Evolutionary conservation across 2,888 invertebrate species (phyloP), one percentile per base, ranked within the genome.

Genomic region (Xylocampa areola): DNA sequence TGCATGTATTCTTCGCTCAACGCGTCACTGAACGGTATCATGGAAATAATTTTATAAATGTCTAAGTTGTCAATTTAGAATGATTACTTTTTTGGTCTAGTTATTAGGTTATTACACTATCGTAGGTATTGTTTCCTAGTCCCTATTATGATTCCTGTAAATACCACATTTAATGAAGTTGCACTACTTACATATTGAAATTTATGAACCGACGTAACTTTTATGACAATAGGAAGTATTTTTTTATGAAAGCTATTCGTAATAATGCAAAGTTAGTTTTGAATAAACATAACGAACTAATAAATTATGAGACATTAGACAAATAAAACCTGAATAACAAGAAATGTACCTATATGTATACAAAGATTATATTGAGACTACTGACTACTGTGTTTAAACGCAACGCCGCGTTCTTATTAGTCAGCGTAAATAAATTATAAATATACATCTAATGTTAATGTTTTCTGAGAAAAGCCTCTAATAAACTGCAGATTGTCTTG

Each of bases 401-500:
- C n/a, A 45, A 48, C 33, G 60, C 37, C 45, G 27, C 2, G 21
- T 37, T 53, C 67, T 68, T 21, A 21, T n/a, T n/a, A 71, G 54
- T 65, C 68, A 71, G 51, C 47, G 69, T 54, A 66, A 72, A 72
- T 58, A 53, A 50, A 47, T 54, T 62, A 43, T 36, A 19, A 39
- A 47, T 47, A 45, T 55, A 44, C 55, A 64, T 53, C 57, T 51
- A 59, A 64, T 52, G 33, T 37, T 51, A 41, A 39, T 48, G 52
- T 66, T 57, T 72, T 66, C 72, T 40, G 48, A 52, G 72, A 73
- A 72, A 72, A 67, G 47, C 63, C 66, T 60, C 52, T 45, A 52
- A 45, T 44, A 62, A 60, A 47, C 49, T 16, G 27, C 14, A 39
- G 30, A 60, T 67, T 51, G 55, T 45, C 41, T 40, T 36, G 39